Base-by-base conservation (phyloP, 2,113 vertebrate genomes). In the Myrmophylax atrothorax region DNA sequence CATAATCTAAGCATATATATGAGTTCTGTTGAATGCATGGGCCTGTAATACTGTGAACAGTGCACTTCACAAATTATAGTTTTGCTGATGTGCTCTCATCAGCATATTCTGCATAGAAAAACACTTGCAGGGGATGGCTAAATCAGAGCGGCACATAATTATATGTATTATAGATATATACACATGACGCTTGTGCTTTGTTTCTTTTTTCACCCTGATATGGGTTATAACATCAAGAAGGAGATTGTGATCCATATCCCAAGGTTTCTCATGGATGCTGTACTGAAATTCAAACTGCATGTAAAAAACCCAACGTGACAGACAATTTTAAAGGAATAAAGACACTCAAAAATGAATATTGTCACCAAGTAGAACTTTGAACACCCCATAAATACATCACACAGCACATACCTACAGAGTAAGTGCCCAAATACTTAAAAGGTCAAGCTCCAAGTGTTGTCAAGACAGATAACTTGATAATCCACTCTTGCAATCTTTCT, bases 381-480 rank as follows among this genome's bases (percentile, higher is more conserved):
- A 60, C 40, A 53, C 69, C 38, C 52, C 42, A 40, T 44, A 49
- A 94, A 64, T 78, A 63, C 53, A 55, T 95, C 81, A 72, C n/a
- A 26, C 5, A 79, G 46, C 60, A 78, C 89, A 78, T 52, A 78
- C 60, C 60, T 95, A 83, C 23, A 40, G 80, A 76, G 33, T 49
- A 90, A 52, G 59, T 93, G 35, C 79, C 75, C 75, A 28, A 47
- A n/a, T 77, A 50, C 85, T 95, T 92, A 47, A 84, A 90, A 93
- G 89, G 79, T 95, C 72, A 86, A 74, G 11, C 64, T 91, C 75
- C 50, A 80, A 94, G 59, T 90, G 64, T 78, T 96, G 76, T 95
- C 47, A 86, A 81, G 88, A 64, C 83, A 64, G 66, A 90, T 47
- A 64, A 73, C 59, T 95, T 90, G 90, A 84, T 93, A 93, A 94